Evolutionary conservation across 1,140 invertebrate genomes (phyloP).

Genomic region (Bilobella aurantiaca): DNA sequence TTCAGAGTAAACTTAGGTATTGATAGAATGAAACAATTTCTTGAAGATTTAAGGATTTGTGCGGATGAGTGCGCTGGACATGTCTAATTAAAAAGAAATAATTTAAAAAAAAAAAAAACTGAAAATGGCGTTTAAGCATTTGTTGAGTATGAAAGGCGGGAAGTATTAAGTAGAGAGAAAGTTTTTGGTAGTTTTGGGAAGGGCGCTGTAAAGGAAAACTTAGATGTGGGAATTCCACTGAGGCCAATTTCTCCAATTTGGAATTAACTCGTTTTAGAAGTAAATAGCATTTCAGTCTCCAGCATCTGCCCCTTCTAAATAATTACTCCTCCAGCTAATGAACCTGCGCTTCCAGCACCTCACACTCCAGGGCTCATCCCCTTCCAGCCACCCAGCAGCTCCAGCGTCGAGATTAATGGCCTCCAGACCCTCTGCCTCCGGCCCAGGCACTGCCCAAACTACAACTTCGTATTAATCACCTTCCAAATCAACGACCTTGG

Average conservation of each 20-base stretch:
- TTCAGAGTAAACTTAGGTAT: too few species aligned
- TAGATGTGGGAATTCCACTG: constrained; percentile 11
- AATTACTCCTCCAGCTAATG: background rate
- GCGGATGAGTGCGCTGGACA: too few species aligned
- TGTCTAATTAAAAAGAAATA: too few species aligned
- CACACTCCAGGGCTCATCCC: background rate
- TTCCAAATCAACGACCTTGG: background rate
- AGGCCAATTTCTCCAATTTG: constrained; percentile 26
- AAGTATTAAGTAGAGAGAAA: too few species aligned
- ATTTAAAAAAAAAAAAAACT: too few species aligned
- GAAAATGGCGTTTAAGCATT: too few species aligned
- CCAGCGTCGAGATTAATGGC: background rate
- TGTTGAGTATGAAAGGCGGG: too few species aligned
- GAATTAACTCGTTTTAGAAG: constrained; percentile 20
- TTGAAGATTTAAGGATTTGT: background rate
- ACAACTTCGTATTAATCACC: background rate
- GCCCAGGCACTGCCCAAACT: too few species aligned
- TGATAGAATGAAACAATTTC: too few species aligned
- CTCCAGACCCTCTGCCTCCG: background rate
- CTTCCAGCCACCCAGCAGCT: constrained; percentile 5
- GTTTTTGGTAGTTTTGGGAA: background rate
- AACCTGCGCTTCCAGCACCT: background rate
- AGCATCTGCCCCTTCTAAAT: background rate
- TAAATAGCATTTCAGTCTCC: constrained; percentile 15
- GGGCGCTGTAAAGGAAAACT: background rate